Percentiles rank a stretch among this genome's conserved stretches.
Evolutionary conservation across 2,888 invertebrate genomes (phyloP).

Genomic region (Eurytoma californica): DNA sequence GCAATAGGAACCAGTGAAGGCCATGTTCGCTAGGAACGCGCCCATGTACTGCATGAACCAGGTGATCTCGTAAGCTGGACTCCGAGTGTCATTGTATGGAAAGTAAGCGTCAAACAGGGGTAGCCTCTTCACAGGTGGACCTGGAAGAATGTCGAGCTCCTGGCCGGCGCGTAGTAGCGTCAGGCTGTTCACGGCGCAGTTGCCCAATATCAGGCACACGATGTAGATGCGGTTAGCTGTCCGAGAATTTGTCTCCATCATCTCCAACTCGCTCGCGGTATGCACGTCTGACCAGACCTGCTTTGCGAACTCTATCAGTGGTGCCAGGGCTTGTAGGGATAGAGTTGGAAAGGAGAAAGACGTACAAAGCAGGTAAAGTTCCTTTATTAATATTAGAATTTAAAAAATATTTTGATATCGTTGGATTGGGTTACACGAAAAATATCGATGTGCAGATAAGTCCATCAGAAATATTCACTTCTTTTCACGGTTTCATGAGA

Average conservation of each 20-base stretch:
- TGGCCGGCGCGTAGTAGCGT: neutral
- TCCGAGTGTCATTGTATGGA: neutral
- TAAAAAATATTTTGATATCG: neutral
- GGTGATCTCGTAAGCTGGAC: constrained; percentile 2
- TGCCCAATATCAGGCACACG: neutral
- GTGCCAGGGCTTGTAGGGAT: neutral
- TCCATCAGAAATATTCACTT: no score
- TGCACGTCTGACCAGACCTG: neutral
- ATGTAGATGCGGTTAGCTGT: neutral
- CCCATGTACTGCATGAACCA: neutral
- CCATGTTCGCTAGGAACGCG: neutral
- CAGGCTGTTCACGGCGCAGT: neutral
- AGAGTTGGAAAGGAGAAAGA: no score
- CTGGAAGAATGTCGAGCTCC: neutral
- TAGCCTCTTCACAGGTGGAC: neutral
- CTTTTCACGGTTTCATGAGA: no score
- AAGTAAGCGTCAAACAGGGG: neutral
- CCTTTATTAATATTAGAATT: no score
- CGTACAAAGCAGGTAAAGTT: no score
- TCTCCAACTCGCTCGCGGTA: neutral
- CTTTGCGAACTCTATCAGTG: neutral
- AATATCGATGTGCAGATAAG: no score
- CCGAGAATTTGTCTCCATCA: neutral
- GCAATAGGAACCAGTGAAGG: neutral
- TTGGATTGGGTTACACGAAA: no score